Conservation (phyloP, 1,140 invertebrate genomes). For the Drosophila chauvacae region DNA sequence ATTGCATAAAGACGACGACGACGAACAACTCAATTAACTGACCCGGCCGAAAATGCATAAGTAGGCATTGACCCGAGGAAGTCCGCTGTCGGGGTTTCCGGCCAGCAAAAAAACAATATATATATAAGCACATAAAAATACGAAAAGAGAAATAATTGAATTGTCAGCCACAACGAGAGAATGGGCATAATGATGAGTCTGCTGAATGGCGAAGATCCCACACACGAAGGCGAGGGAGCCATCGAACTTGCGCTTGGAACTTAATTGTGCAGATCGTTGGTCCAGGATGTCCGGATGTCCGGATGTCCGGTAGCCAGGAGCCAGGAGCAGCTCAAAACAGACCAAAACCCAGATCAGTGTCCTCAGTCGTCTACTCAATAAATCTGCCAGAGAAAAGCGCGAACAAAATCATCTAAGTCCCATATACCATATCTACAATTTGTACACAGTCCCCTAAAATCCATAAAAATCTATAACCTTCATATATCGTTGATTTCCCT, state of each 20-base stretch:
- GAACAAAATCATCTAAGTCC: not conserved
- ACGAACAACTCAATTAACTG: conserved; percentile 74
- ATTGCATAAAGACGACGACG: conserved; percentile 67
- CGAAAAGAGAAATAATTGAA: conserved; percentile 30
- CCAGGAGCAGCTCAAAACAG: not conserved
- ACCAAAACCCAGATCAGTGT: not conserved
- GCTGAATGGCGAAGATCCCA: conserved; percentile 22
- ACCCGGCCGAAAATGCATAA: conserved; percentile 51
- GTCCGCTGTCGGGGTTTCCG: conserved; percentile 56
- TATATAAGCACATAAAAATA: not conserved
- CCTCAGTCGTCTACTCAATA: not conserved
- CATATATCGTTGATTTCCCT: conserved; percentile 5
- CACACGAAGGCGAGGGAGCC: conserved; percentile 21
- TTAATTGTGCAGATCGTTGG: conserved; percentile 24
- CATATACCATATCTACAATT: not conserved
- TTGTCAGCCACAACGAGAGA: conserved; percentile 24
- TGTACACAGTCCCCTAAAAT: not conserved
- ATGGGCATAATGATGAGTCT: conserved; percentile 23
- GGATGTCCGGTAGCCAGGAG: conserved; percentile 39
- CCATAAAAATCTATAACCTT: not conserved
- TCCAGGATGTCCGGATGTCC: conserved; percentile 13
- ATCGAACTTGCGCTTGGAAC: conserved; percentile 30
- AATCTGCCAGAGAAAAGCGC: not conserved
- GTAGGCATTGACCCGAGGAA: conserved; percentile 57
- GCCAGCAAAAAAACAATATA: conserved; percentile 26